Base-by-base conservation (phyloP, 2,888 invertebrate genomes). In the Apotomis turbidana region DNA sequence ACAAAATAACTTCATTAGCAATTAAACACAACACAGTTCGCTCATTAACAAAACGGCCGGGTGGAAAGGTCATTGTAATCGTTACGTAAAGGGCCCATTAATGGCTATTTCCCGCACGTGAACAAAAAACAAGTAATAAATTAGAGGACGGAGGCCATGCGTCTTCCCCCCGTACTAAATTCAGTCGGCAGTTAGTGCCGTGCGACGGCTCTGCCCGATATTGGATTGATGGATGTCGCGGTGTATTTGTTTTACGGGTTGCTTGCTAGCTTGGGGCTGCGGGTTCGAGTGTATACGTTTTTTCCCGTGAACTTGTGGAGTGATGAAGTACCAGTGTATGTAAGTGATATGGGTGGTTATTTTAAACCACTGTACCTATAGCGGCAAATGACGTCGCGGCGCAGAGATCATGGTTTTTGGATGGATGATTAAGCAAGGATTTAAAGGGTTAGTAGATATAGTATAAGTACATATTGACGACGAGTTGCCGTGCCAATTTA, bases 51-150 rank as follows among this genome's bases (percentile, higher is more conserved):
- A 70, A 70, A 63, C 49, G 51, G 49, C 46, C 46, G 13, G 76
- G 80, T 52, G 52, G n/a, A 63, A 63, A 84, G 87, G 86, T 85
- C 87, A 86, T 80, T 82, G 85, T 87, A 85, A 88, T 84, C 84
- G 85, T 81, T 83, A 88, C 87, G 86, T 87, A 89, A 88, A 86
- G 85, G 83, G 80, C 91, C 27, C 88, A 88, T 92, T 88, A 90
- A 82, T 87, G 88, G 86, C 85, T 87, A 88, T 91, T 91, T 90
- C 87, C 89, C 79, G 80, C 76, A 75, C 78, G 82, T 82, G 79
- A 81, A 89, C 88, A 92, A 93, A 92, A 92, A 93, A 92, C 91
- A 91, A 84, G 85, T 83, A 76, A 91, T 93, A 93, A 91, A 93
- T 93, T 87, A 86, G 78, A 75, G 74, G 81, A 84, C 87, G 88